Evolutionary conservation across 2,113 vertebrate species (phyloP), one percentile per base, ranked within the genome.

Genomic region (Rhynchomys soricoides): DNA sequence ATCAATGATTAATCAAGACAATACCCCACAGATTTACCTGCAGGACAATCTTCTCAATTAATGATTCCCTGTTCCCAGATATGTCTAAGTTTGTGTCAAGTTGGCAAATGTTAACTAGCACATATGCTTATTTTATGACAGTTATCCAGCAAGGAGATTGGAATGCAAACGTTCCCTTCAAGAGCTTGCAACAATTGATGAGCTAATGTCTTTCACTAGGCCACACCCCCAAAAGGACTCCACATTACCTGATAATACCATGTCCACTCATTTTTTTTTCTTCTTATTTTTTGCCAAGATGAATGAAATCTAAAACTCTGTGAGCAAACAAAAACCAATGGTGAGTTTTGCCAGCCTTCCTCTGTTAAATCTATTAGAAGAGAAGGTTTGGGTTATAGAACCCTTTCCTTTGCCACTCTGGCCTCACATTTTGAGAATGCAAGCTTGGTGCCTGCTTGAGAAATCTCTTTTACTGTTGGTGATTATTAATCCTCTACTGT

Each of bases 401-500:
- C 62, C 78, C 16, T 95, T 88, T 86, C 82, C 64, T 55, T 89
- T 43, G n/a, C 43, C 50, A 94, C 62, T 40, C 12, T 48, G 66
- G 17, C 50, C 71, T 92, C 24, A 87, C 29, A 93, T 96, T 55
- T 73, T 62, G 87, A 78, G n/a, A 79, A 55, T 34, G 15, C 31
- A 73, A 79, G 59, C 43, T 92, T 64, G 31, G 43, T 78, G 4
- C 22, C 29, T 92, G 81, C 91, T 70, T 93, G 64, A 91, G 88
- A 91, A 95, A 52, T 92, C 43, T 94, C 37, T 68, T 71, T 85
- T 88, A n/a, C 15, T 86, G 79, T 40, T 96, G 31, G 7, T 62
- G 7, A 31, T 71, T 57, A 71, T 82, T 87, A 73, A 91, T 13
- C 7, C 5, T 94, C 77, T 68, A 34, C 16, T 37, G 66, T 68